Evolutionary conservation across 1,140 invertebrate species (phyloP), one percentile per base, ranked within the genome.

Genomic region (Neodiprion pinetum): DNA sequence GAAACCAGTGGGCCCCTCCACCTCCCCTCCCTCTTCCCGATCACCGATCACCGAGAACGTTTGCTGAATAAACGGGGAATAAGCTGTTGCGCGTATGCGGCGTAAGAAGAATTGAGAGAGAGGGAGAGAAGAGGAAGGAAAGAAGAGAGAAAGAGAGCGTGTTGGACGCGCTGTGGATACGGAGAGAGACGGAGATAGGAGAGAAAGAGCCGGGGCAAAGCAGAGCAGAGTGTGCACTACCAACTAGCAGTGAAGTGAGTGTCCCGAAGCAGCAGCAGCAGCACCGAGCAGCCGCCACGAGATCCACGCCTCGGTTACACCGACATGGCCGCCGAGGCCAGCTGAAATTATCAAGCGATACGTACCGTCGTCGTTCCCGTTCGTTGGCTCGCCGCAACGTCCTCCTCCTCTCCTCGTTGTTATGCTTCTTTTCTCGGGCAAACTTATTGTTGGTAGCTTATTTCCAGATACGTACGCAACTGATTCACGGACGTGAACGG

Each of bases 281-380:
- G 61, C n/a, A 70, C 11, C 53, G n/a, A 61, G 53, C 53, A 8
- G 53, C 53, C 53, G 53, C 53, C n/a, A 61, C 53, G 53, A 70
- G 14, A 71, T 84, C 84, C 86, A 79, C 71, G 76, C 82, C 85
- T 86, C 84, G 67, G 65, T 78, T 80, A 79, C 79, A 79, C 76
- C 80, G 82, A 83, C 83, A 85, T 86, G 85, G 85, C 85, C 80
- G 85, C 84, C 84, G 84, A 86, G 83, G 84, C 85, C 82, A 86
- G 80, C 83, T 85, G 80, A 83, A 83, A 80, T 80, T 80, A 74
- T 81, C 78, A 77, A 71, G 73, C 79, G 76, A 73, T 66, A 49
- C 48, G 14, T n/a, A 21, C 61, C n/a, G n/a, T 21, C 61, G 67
- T 21, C 53, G 72, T 67, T 11, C 53, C 23, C 17, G 23, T 17